Percentiles rank a stretch among this genome's conserved stretches.
phyloP scores from a whole-genome alignment of 2,113 vertebrate species.

The Poeciliopsis occidentalis region DNA sequence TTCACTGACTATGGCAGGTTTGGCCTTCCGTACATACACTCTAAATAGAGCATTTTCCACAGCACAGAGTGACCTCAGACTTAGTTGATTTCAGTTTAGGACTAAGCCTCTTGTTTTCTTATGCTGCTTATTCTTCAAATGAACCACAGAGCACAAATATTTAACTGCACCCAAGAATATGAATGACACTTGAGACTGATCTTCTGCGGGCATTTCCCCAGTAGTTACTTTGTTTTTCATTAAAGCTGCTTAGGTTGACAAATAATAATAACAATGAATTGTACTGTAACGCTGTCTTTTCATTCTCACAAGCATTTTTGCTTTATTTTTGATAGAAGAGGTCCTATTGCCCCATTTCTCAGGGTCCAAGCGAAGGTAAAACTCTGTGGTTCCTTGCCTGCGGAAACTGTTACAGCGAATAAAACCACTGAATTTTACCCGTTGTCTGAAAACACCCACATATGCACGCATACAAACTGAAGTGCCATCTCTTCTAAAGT shows the following conservation, averaged over 20 bases:
- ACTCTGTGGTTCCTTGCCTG: conserved; percentile 47
- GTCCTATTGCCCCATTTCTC: conserved; percentile 73
- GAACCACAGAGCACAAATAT: conserved; percentile 58
- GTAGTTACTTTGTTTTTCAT: conserved; percentile 23
- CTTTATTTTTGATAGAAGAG: conserved; percentile 57
- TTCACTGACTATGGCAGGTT: background rate
- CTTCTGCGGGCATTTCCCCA: conserved; percentile 26
- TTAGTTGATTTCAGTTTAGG: conserved; percentile 61
- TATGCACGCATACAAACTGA: conserved; percentile 28
- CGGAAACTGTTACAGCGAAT: conserved; percentile 48
- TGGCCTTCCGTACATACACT: background rate
- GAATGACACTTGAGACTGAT: conserved; percentile 41
- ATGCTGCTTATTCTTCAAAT: conserved; percentile 54
- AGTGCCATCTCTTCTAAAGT: conserved; percentile 69
- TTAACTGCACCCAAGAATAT: conserved; percentile 48
- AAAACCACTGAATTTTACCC: conserved; percentile 23
- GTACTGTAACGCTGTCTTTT: too few species aligned
- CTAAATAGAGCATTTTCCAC: conserved; percentile 47
- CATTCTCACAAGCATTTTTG: too few species aligned
- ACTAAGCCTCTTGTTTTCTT: conserved; percentile 59
- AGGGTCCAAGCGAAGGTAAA: conserved; percentile 70
- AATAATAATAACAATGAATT: conserved; percentile 31
- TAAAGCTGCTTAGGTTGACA: conserved; percentile 61
- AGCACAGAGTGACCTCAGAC: conserved; percentile 72
- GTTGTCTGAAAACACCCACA: too few species aligned